Percentiles rank a stretch among this genome's conserved stretches.
Conservation (phyloP, 1,140 invertebrate genomes). For the Anastatus disparis region DNA sequence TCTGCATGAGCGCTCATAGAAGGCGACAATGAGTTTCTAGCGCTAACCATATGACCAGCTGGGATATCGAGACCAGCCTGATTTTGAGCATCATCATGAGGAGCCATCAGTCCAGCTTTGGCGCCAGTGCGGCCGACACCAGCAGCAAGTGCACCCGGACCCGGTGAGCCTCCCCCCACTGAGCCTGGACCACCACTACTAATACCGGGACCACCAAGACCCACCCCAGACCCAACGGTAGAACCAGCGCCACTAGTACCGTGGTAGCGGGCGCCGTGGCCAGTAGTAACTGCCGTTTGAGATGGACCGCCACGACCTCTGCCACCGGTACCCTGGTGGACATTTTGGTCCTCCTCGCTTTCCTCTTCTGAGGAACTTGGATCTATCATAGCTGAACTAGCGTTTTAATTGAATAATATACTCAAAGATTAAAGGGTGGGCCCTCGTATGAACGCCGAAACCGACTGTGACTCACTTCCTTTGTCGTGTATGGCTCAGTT, state of each 20-base stretch:
- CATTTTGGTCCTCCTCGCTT: conserved; percentile 83
- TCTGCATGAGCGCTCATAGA: conserved; percentile 74
- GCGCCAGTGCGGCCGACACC: conserved; percentile 52
- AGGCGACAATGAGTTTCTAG: conserved; percentile 73
- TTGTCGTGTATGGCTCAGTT: not conserved
- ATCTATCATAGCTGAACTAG: conserved; percentile 77
- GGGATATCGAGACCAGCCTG: conserved; percentile 65
- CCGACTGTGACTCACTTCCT: conserved; percentile 4
- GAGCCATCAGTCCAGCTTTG: conserved; percentile 31
- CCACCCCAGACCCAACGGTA: conserved; percentile 60
- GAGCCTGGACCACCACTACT: conserved; percentile 47
- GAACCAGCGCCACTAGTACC: conserved; percentile 46
- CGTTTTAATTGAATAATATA: not conserved
- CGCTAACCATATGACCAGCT: conserved; percentile 63
- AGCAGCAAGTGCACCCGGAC: conserved; percentile 53
- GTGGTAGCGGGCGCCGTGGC: conserved; percentile 47
- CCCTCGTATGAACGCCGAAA: conserved; percentile 22
- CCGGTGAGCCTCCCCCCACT: conserved; percentile 51
- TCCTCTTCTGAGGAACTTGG: conserved; percentile 90
- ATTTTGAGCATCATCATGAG: not conserved
- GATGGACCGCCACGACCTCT: conserved; percentile 55
- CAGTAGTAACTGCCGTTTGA: conserved; percentile 44
- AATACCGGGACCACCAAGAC: conserved; percentile 58
- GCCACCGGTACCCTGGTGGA: conserved; percentile 60
- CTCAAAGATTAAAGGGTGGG: not conserved